phyloP scores from a whole-genome alignment of 2,797 vertebrate species.

The Chiloscyllium punctatum region DNA sequence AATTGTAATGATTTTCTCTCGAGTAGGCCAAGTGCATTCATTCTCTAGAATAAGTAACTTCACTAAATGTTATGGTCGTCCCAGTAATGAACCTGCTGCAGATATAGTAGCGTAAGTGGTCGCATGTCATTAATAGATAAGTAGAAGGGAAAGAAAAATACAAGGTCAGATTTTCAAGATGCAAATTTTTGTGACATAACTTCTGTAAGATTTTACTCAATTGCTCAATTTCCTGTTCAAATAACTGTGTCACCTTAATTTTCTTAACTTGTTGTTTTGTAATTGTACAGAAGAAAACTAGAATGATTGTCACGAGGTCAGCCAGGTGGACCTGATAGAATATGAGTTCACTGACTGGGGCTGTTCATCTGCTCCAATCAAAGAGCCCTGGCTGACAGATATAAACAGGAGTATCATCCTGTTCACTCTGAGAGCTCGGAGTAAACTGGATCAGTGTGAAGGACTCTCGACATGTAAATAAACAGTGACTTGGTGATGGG shows the following conservation, averaged over 20 bases:
- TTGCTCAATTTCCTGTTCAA: background rate
- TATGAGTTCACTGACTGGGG: too few species aligned
- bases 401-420: too few species aligned
- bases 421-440: too few species aligned
- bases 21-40: background rate
- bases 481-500: too few species aligned
- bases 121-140: background rate
- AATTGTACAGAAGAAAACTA: background rate
- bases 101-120: background rate
- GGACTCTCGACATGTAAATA: too few species aligned
- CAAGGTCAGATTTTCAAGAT: background rate
- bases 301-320: too few species aligned
- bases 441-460: too few species aligned
- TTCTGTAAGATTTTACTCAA: background rate
- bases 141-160: background rate
- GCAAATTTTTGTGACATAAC: background rate
- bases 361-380: too few species aligned
- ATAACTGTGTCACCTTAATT: background rate
- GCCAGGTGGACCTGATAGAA: too few species aligned
- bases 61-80: background rate
- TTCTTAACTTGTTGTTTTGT: background rate
- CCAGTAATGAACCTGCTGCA: background rate
- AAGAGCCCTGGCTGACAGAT: too few species aligned
- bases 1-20: background rate
- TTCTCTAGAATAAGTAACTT: background rate